These are phyloP conservation scores for Xyrichtys novacula DNA, from an alignment of 2,797 vertebrate genomes.

Conservation along the genomic window DNA sequence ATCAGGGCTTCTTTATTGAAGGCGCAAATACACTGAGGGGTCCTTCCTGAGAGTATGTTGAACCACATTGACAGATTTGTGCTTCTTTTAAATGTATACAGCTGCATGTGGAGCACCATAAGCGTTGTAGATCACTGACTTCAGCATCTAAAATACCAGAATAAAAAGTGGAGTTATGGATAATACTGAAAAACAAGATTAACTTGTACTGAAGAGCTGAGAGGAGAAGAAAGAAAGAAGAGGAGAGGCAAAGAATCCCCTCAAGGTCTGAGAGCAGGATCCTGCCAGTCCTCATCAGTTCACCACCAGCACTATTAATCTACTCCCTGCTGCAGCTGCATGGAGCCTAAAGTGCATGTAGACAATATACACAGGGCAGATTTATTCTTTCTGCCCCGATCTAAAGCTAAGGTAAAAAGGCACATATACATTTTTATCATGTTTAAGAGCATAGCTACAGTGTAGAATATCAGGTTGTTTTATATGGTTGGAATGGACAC, in stretches of 20 bases:
- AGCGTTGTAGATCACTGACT: neutral
- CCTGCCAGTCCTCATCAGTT: constrained; percentile 33
- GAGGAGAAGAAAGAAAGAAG: neutral
- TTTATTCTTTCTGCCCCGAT: neutral
- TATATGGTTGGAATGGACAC: neutral
- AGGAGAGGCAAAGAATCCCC: constrained; percentile 29
- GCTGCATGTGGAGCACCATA: neutral
- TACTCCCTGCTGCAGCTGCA: constrained; percentile 17
- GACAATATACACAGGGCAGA: neutral
- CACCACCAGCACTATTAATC: constrained; percentile 32
- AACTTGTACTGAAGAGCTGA: neutral
- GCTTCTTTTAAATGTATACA: neutral
- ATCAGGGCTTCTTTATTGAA: neutral
- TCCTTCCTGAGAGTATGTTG: too few relatives aligned
- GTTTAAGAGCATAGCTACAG: neutral
- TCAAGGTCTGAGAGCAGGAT: constrained; percentile 14
- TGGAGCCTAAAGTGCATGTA: neutral
- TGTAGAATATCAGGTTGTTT: neutral
- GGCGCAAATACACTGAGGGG: neutral
- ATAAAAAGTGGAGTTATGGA: neutral
- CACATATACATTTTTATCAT: neutral
- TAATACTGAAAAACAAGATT: constrained; percentile 1
- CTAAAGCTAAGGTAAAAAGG: neutral
- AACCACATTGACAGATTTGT: neutral
- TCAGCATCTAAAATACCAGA: neutral